Base-by-base conservation (phyloP, 2,888 invertebrate species). In the Cephus pulcher region DNA sequence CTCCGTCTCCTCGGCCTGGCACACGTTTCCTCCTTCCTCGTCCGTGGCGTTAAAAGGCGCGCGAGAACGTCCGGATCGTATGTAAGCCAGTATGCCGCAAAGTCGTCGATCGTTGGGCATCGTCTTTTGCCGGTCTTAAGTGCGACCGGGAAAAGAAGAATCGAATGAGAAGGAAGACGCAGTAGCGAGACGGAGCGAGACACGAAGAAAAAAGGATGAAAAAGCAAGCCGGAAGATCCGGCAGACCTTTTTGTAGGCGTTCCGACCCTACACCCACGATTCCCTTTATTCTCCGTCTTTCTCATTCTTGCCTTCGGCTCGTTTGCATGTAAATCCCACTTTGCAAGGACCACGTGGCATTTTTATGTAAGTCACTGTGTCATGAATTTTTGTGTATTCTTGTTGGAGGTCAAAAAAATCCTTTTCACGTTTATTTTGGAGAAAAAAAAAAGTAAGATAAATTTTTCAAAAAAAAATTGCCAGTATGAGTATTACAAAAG, bases 291-390 rank as follows among this genome's bases (percentile, higher is more conserved):
- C 15, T 80, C n/a, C 80, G 69, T 73, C 80, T 75, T 73, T 79
- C 81, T 80, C 73, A 79, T 73, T 34, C 70, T 69, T 33, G 73
- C n/a, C 74, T 76, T 78, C 70, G 78, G 78, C 73, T 56, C 34
- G 34, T 75, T 69, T 76, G 73, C 23, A 56, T 23, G 56, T 56
- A 23, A 56, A 56, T 56, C 56, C 56, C 23, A 56, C 56, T 56
- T 56, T 2, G 23, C 56, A 56, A 56, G 56, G 56, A 9, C 78
- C 81, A 79, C 80, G 79, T 81, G 79, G 77, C 81, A 81, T 3
- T 81, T 86, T 84, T 85, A 88, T 87, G 86, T 87, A 86, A 88
- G 88, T 85, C 87, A 88, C 86, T 86, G 80, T 88, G 87, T 84
- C 89, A 81, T 23, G 56, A 6, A 9, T 23, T 23, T 56, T 56